Base-by-base conservation (phyloP, 1,140 invertebrate genomes). In the Lepidurus couesii region DNA sequence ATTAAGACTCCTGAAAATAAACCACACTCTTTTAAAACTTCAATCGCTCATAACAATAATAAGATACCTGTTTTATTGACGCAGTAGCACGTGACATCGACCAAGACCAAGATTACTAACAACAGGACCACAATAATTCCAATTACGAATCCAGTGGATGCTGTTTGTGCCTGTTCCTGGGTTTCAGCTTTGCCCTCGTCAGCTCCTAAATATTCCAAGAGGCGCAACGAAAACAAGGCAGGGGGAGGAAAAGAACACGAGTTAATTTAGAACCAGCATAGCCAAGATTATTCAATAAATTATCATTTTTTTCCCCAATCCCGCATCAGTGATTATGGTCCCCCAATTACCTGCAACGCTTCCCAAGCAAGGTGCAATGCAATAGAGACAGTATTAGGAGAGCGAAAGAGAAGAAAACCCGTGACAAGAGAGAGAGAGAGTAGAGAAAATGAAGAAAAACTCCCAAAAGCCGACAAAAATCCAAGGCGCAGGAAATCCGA, bases 1-100 rank as follows among this genome's bases (percentile, higher is more conserved):
- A 65, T 65, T 21, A 65, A 65, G 7, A 65, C 13, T 9, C 53
- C 53, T 65, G 53, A n/a, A 65, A 65, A 65, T 7, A 16, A 65
- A 7, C 16, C 16, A 65, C 4, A 5, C 45, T 16, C 16, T 47
- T 47, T 47, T 16, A 11, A 16, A 3, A 47, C 4, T 2, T 11
- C 2, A 47, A 11, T 47, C 16, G 10, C 10, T 4, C 16, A 47
- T 47, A 47, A 47, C 5, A 47, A 65, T 7, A 1, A 65, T 65
- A 65, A 7, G 2, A n/a, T 82, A 88, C 88, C 88, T 83, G 85
- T 86, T 79, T 87, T 85, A 79, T 86, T 86, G 80, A 89, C 89
- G 84, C 91, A 93, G 82, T 89, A 92, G 79, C 92, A 91, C 1
- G 92, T 87, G 1, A 94, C 85, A 84, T 95, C 93, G 79, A 94